A percentile compares a stretch with the other conserved stretches of the same genome.
These are phyloP conservation scores for Antechinus stuartii DNA, from an alignment of 2,113 vertebrate genomes.

Conservation along the genomic window DNA sequence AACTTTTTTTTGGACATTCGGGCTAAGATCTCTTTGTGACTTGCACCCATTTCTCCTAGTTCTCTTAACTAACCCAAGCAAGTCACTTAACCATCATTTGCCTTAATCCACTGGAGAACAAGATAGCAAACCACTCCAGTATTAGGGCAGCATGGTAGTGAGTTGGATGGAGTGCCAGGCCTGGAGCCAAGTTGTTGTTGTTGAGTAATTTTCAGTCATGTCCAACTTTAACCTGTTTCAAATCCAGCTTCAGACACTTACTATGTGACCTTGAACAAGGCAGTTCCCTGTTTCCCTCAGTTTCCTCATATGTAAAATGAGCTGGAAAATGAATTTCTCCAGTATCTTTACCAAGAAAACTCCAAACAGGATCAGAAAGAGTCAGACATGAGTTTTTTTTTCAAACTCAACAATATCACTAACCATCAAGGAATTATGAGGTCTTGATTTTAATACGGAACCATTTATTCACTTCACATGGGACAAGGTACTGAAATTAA, in stretches of 20 bases:
- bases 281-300: neutral
- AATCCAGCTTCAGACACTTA: neutral
- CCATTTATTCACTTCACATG: neutral
- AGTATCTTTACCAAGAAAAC: neutral
- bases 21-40: neutral
- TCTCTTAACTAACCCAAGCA: neutral
- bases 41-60: neutral
- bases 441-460: neutral
- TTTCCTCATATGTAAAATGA: neutral
- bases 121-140: no score
- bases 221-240: neutral
- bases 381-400: neutral
- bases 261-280: neutral
- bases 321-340: neutral
- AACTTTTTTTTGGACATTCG: neutral
- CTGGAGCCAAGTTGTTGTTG: no score
- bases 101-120: no score
- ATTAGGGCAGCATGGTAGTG: no score
- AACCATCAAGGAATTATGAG: neutral
- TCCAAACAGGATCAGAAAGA: neutral
- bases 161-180: no score
- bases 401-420: neutral
- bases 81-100: no score
- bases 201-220: no score
- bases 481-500: neutral